Evolutionary conservation across 2,888 invertebrate genomes (phyloP).

Genomic region (Ophraella communa): DNA sequence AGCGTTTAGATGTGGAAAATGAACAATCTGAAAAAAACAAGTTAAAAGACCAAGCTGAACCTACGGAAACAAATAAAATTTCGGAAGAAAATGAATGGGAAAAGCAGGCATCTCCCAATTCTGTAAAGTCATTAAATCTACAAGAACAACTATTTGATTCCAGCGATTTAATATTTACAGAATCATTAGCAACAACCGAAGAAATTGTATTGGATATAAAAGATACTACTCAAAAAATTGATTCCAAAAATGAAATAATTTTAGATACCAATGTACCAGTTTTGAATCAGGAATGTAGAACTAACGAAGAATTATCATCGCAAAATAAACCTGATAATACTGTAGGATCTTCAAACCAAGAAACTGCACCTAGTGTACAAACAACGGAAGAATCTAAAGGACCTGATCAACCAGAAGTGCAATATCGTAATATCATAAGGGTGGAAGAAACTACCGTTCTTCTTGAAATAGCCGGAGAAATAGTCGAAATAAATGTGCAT

Average conservation of each 20-base stretch:
- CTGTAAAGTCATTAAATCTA: neutral
- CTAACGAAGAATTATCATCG: neutral
- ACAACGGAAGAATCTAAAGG: neutral
- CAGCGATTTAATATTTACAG: neutral
- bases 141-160: neutral
- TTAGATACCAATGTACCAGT: neutral
- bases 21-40: neutral
- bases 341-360: neutral
- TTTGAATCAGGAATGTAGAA: neutral
- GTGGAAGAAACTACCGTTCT: slow-evolving; percentile 47
- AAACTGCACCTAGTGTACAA: neutral
- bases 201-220: neutral
- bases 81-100: neutral
- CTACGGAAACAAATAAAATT: neutral
- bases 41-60: neutral
- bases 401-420: slow-evolving; percentile 32
- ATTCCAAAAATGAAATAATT: neutral
- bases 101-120: neutral
- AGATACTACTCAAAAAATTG: neutral
- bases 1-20: neutral
- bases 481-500: slow-evolving; percentile 49
- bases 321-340: neutral
- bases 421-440: slow-evolving; percentile 43
- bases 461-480: slow-evolving; percentile 49
- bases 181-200: slow-evolving; percentile 2